Evolutionary conservation across 2,113 vertebrate genomes (phyloP), one percentile per base, ranked within the genome.

Genomic region (Hiodon tergisus): DNA sequence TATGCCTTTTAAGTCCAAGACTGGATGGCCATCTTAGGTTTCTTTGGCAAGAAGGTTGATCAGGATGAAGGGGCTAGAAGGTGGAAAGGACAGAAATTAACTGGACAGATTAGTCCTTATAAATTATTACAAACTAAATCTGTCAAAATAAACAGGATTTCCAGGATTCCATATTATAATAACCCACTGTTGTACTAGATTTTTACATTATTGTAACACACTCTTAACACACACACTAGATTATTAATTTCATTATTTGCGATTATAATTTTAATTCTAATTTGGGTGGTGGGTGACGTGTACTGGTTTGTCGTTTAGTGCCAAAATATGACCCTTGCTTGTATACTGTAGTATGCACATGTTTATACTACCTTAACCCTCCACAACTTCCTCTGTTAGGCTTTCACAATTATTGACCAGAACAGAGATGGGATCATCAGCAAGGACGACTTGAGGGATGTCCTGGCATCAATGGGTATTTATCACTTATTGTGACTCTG

Each of bases 391-490:
- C 67, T 52, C 0, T 59, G 11, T 63, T 82, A 96, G 95, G 95
- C 95, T 76, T 96, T 96, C 91, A 96, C 94, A 73, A 95, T 96
- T 81, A 96, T 96, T 0, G 94, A 96, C 89, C 94, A 96, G 90
- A 96, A 96, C 89, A 92, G 95, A 77, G 94, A 96, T 86, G 94
- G 95, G 76, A 95, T 96, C 87, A 96, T 96, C 74, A 93, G 93
- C 88, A 95, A 95, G 82, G 94, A 95, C 16, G 95, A 96, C 67
- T 87, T 96, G 67, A 90, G 93, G 84, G 95, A 96, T 71, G 94
- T 95, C 78, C 89, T 96, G 68, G 94, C 93, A 75, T 91, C 91
- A 72, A 94, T 96, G 95, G 94, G 94, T 85, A 76, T 86, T 62
- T 61, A 61, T 17, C 73, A 57, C 16, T 58, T 71, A 46, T 73